phyloP scores from a whole-genome alignment of 2,888 invertebrate species.

The Catocala nupta region DNA sequence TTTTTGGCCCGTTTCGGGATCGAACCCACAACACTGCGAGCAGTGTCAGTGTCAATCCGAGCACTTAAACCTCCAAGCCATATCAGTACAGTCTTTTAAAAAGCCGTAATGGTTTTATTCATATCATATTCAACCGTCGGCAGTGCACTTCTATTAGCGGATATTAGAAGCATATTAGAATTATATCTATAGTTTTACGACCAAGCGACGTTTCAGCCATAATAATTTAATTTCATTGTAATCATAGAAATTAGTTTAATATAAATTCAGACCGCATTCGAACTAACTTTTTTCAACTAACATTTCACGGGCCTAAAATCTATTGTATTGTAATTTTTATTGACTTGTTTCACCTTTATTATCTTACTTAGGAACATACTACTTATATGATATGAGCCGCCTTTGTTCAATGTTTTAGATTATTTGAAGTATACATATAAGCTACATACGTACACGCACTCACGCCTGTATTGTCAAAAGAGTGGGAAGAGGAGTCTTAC shows the following conservation, averaged over 20 bases:
- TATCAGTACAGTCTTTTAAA: no score
- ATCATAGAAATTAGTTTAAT: constrained; percentile 3
- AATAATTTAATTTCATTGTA: constrained; percentile 2
- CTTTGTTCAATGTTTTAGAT: no score
- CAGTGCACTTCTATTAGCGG: not conserved
- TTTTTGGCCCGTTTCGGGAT: no score
- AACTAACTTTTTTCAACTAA: not conserved
- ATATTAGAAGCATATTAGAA: constrained; percentile 22
- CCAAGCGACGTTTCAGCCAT: constrained; percentile 3
- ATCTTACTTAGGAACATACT: not conserved
- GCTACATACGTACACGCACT: no score
- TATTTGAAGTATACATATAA: no score
- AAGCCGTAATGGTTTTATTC: not conserved
- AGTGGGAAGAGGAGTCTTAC: no score
- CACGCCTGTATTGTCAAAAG: no score
- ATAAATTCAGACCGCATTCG: constrained; percentile 10
- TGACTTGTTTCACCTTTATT: not conserved
- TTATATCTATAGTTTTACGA: constrained; percentile 16
- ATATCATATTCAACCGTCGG: not conserved
- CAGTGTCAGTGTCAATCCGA: no score
- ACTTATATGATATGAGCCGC: not conserved
- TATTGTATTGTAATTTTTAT: constrained; percentile 5
- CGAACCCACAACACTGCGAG: no score
- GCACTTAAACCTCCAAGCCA: no score
- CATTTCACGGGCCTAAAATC: constrained; percentile 1